phyloP scores from a whole-genome alignment of 1,140 invertebrate species.

The Ectropis grisescens region DNA sequence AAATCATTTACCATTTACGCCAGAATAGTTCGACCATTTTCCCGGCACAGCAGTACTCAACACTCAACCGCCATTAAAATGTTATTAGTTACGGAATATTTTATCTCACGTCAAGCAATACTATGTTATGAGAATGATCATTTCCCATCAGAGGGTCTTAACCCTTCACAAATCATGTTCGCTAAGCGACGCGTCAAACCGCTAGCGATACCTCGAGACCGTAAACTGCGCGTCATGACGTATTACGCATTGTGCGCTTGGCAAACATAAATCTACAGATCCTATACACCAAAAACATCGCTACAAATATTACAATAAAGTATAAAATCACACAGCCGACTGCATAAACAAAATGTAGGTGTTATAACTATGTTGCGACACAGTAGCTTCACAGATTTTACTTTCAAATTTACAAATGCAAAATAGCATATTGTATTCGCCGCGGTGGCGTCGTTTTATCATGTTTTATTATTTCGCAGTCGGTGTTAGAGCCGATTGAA shows the following conservation, averaged over 20 bases:
- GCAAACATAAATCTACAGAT: background rate
- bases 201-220: slow-evolving; percentile 30
- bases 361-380: slow-evolving; percentile 31
- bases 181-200: slow-evolving; percentile 30
- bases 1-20: no score
- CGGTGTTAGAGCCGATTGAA: slow-evolving; percentile 18
- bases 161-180: slow-evolving; percentile 32
- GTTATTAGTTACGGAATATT: background rate
- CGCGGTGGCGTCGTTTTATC: slow-evolving; percentile 18
- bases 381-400: slow-evolving; percentile 37
- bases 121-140: background rate
- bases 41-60: background rate
- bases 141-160: slow-evolving; percentile 4
- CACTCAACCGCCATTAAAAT: background rate
- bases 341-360: no score
- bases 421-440: slow-evolving; percentile 41
- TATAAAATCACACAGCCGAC: no score
- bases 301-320: no score
- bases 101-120: background rate
- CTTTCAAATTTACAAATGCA: slow-evolving; percentile 44
- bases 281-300: no score
- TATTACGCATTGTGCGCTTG: slow-evolving; percentile 29
- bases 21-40: background rate
- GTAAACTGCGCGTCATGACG: slow-evolving; percentile 27
- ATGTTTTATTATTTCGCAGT: slow-evolving; percentile 33